Evolutionary conservation across 1,140 invertebrate genomes (phyloP), one percentile per base, ranked within the genome.

Genomic region (Hydropsyche tenuis): DNA sequence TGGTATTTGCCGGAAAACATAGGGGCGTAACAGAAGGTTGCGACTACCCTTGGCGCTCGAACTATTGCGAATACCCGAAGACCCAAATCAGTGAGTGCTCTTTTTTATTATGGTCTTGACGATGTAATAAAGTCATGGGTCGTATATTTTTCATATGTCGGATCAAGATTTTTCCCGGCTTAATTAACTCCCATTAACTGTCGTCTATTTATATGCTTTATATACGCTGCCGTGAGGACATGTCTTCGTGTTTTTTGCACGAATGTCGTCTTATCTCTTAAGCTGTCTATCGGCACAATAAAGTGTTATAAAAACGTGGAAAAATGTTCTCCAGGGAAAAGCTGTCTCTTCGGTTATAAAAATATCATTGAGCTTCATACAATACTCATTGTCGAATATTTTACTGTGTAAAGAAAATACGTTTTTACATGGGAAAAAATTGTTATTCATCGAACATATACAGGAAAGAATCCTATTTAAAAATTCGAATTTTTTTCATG

Each of bases 1-100:
- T 96, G 27, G 94, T 95, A 1, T 96, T 93, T 83, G 93, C 94
- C 30, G 94, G 94, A 0, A 94, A 94, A 80, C 91, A 94, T 79
- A 85, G 93, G 25, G 93, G 93, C 1, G 92, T 95, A 0, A 93
- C 93, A 0, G 93, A 95, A 80, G 93, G 93, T 3, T 95, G 94
- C 79, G 94, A 95, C 83, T 95, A 95, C 80, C 93, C 94, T 0
- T 94, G 93, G 93, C 87, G 93, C 76, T 92, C 93, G 1, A 92
- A 94, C 80, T 95, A 94, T 81, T 95, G 94, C 82, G 92, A 93
- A 76, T 85, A 86, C 68, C 84, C 84, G 37, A 86, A 85, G 77
- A 81, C 81, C 6, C 83, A 85, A 73, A 85, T 80, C 79, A 86
- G 84, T 86, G 71, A 85, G 84, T 83, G 37, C 12, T 7, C 4